These are phyloP conservation scores for Nannoperca australis DNA, from an alignment of 2,797 vertebrate species.

Conservation along the genomic window DNA sequence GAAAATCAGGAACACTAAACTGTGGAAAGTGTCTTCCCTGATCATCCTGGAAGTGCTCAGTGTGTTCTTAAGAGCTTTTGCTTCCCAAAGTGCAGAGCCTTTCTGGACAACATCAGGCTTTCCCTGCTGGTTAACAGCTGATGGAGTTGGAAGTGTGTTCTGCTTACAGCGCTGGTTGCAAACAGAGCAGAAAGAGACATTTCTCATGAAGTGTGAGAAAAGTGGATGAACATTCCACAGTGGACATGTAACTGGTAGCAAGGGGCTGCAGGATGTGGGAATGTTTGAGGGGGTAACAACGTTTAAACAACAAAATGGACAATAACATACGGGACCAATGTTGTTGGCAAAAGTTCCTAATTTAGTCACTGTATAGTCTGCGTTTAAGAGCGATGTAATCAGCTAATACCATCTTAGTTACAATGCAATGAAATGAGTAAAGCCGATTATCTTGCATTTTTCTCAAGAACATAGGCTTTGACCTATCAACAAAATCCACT, in stretches of 20 bases:
- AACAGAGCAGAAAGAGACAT: slow-evolving; percentile 54
- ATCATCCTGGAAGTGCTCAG: slow-evolving; percentile 48
- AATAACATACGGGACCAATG: slow-evolving; percentile 9
- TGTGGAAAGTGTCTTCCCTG: slow-evolving; percentile 16
- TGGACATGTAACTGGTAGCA: slow-evolving; percentile 54
- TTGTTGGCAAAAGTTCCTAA: slow-evolving; percentile 7
- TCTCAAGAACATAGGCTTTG: slow-evolving; percentile 8
- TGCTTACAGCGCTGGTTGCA: slow-evolving; percentile 29
- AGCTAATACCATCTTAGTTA: slow-evolving; percentile 13
- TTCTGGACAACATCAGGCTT: slow-evolving; percentile 61
- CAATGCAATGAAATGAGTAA: slow-evolving; percentile 2
- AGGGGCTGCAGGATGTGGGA: slow-evolving; percentile 42
- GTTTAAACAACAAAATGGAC: slow-evolving; percentile 31
- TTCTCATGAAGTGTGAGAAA: slow-evolving; percentile 73
- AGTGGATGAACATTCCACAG: slow-evolving; percentile 66
- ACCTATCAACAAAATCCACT: slow-evolving; percentile 17
- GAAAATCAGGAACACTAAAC: slow-evolving; percentile 23
- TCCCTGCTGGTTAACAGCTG: slow-evolving; percentile 61
- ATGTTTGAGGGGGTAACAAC: slow-evolving; percentile 10
- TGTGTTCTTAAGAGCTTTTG: slow-evolving; percentile 42
- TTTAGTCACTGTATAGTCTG: slow-evolving; percentile 30
- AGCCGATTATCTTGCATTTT: slow-evolving; percentile 19
- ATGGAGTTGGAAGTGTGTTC: slow-evolving; percentile 37
- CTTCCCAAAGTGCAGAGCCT: slow-evolving; percentile 47
- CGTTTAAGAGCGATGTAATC: slow-evolving; percentile 20